A percentile compares a stretch with the other conserved stretches of the same genome.
These are phyloP conservation scores for Paragorgia papillata DNA, from an alignment of 92 coral and sea anemone species.

Conservation along the genomic window DNA sequence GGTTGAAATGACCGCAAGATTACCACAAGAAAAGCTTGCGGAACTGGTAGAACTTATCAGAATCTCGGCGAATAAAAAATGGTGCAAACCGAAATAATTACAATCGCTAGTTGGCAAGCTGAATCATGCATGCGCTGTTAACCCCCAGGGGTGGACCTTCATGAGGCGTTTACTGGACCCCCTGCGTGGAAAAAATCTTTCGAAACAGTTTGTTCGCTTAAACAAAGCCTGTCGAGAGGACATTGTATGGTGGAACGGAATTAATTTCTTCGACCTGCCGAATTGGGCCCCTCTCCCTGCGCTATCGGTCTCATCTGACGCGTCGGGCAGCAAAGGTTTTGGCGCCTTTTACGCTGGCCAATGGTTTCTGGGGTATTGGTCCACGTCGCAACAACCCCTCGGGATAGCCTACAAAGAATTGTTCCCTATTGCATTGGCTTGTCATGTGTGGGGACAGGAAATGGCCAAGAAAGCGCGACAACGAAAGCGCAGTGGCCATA, in stretches of 20 bases:
- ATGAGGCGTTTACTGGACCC: too few species aligned
- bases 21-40: too few species aligned
- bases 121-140: too few species aligned
- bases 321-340: slow-evolving; percentile 4
- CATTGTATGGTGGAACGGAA: slow-evolving; percentile 20
- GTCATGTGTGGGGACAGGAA: slow-evolving; percentile 23
- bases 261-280: slow-evolving; percentile 1
- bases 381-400: background rate
- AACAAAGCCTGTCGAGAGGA: background rate
- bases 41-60: too few species aligned
- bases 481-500: slow-evolving; percentile 19
- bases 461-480: slow-evolving; percentile 10
- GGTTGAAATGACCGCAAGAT: too few species aligned
- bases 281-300: background rate
- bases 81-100: too few species aligned
- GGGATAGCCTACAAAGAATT: slow-evolving; percentile 36
- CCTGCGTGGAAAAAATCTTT: too few species aligned
- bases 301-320: slow-evolving; percentile 2
- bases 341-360: background rate
- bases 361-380: slow-evolving; percentile 7
- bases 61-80: too few species aligned
- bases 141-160: too few species aligned
- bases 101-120: too few species aligned
- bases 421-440: slow-evolving; percentile 33
- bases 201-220: background rate